A percentile compares a stretch with the other conserved stretches of the same genome.
phyloP scores from a whole-genome alignment of 2,113 vertebrate genomes.

The Holacanthus passer region DNA sequence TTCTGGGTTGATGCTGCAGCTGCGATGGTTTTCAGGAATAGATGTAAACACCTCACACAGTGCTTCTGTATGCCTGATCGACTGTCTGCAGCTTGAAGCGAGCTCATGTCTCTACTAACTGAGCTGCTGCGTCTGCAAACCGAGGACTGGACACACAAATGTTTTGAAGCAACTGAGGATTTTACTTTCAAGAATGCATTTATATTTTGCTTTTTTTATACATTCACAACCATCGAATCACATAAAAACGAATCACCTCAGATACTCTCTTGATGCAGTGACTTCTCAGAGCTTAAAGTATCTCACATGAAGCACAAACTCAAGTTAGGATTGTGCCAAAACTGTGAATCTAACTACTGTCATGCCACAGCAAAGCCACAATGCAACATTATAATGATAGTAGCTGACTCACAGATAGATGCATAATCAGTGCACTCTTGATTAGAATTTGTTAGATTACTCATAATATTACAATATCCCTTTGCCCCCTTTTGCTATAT shows the following conservation, averaged over 20 bases:
- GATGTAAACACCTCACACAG: slow-evolving; percentile 5
- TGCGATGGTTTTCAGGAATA: slow-evolving; percentile 48
- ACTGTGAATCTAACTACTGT: background rate
- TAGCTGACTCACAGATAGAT: slow-evolving; percentile 15
- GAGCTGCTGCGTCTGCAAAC: background rate
- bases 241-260: background rate
- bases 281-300: background rate
- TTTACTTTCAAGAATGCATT: background rate
- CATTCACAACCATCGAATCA: background rate
- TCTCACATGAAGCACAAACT: background rate
- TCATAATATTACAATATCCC: background rate
- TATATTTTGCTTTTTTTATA: background rate
- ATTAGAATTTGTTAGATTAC: background rate
- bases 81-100: background rate
- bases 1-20: slow-evolving; percentile 41
- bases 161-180: background rate
- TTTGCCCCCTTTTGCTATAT: background rate
- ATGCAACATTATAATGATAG: slow-evolving; percentile 5
- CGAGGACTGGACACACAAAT: background rate
- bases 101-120: background rate
- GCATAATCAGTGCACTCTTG: slow-evolving; percentile 14
- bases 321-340: background rate
- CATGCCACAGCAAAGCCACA: slow-evolving; percentile 8
- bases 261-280: background rate
- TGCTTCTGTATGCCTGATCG: slow-evolving; percentile 9